Evolutionary conservation across 1,140 invertebrate genomes (phyloP), one percentile per base, ranked within the genome.

Genomic region (Delia radicum): DNA sequence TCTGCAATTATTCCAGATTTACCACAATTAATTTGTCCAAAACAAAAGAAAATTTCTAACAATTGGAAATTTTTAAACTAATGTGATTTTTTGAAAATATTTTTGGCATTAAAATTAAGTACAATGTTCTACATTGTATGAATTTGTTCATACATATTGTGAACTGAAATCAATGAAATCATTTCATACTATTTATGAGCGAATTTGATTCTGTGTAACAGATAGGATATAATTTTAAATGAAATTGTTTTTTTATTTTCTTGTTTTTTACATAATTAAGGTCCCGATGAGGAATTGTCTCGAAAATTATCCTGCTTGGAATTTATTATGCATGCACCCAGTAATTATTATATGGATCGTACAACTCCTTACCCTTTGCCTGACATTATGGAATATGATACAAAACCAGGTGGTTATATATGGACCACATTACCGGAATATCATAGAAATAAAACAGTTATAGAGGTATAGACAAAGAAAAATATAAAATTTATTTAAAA

Each of bases 321-420:
- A 82, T 97, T 97, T 89, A 91, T 97, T 12, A 96, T 96, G 92
- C 95, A 96, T 84, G 94, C 95, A 2, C 95, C 95, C 2, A 95
- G 94, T 8, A 95, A 97, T 85, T 97, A 97, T 87, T 97, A 93
- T 82, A 92, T 93, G 81, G 88, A 92, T 13, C 91, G 90, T 78
- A 92, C 89, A 76, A 91, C 90, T 33, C 95, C 95, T 0, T 97
- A 95, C 84, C 93, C 93, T 0, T 86, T 90, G 8, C 83, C 89
- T 2, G 84, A 88, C 67, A 86, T 87, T 2, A 90, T 92, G 31
- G 87, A 83, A 62, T 75, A 76, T 7, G 42, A 79, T 12, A 78
- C 89, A 62, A 79, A 88, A 2, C 88, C 89, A 55, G 87, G 80
- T 72, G 91, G 91, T 29, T 94, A 89, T 75, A 90, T 94, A 77